Percentiles rank a stretch among this genome's conserved stretches.
Conservation (phyloP, 2,888 invertebrate genomes). For the Synanthedon andrenaeformis region DNA sequence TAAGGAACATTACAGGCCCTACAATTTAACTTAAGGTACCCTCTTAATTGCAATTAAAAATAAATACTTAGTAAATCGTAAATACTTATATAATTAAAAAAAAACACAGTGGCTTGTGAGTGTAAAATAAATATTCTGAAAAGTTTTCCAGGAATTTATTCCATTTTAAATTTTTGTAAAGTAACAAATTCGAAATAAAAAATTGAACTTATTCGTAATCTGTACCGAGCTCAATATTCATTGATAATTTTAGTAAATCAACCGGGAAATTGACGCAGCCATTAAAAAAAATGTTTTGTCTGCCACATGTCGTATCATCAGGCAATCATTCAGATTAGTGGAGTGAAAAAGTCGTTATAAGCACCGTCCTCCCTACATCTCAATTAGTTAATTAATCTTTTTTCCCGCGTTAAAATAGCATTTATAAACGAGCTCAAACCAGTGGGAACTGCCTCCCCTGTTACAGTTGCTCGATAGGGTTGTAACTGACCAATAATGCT, state of each 20-base stretch:
- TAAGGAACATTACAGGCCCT: no score
- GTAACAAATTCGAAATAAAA: no score
- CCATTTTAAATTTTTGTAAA: no score
- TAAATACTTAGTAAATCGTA: no score
- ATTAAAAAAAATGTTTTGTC: not conserved
- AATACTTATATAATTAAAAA: no score
- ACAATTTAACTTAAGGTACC: no score
- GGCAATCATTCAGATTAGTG: slow-evolving; percentile 41
- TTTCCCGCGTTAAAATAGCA: slow-evolving; percentile 69
- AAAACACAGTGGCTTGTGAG: no score
- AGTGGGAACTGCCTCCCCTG: slow-evolving; percentile 51
- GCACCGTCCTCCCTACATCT: slow-evolving; percentile 22
- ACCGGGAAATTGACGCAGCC: not conserved
- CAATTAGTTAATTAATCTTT: slow-evolving; percentile 71
- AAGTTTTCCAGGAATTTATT: no score
- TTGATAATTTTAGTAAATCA: not conserved
- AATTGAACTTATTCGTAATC: no score
- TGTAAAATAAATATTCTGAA: no score
- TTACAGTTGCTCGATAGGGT: slow-evolving; percentile 31
- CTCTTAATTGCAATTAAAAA: no score
- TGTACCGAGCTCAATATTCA: no score
- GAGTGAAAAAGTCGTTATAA: slow-evolving; percentile 16
- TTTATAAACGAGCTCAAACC: slow-evolving; percentile 63
- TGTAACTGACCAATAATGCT: slow-evolving; percentile 13
- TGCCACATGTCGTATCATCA: slow-evolving; percentile 9